Evolutionary conservation across 2,797 vertebrate species (phyloP), one percentile per base, ranked within the genome.

Genomic region (Iguana delicatissima): DNA sequence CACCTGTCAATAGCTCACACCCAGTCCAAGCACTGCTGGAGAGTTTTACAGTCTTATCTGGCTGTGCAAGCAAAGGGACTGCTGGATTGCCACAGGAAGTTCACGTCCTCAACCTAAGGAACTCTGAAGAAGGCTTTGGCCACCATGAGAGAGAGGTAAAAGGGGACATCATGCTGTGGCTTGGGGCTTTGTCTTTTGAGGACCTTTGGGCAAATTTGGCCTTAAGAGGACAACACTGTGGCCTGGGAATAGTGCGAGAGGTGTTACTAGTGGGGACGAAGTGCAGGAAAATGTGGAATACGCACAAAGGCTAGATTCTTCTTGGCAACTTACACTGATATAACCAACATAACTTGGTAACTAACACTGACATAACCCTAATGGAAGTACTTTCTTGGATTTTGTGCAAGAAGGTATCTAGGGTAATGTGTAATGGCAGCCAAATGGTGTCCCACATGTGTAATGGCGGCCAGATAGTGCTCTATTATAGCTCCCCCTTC

Each of bases 1-100:
- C 96, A 0, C 98, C 98, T 0, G 98, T 99, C 64, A 99, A 98
- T 8, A 94, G 89, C 64, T 98, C 98, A 0, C 98, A 99, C 92
- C 99, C 99, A 0, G 98, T 99, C 92, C 99, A 98, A 95, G 99
- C 99, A 83, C 91, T 98, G 86, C 35, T 98, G 94, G 98, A 98
- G 96, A 99, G 98, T 95, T 99, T 98, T 96, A 98, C 98, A 0
- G 98, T 97, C 86, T 92, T 99, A 91, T 99, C 99, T 0, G 99
- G 99, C 94, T 99, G 99, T 64, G 98, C 99, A n/a, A 99, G 98
- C 96, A 96, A 98, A 80, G 98, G 98, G 95, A 99, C 99, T 0
- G 96, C 93, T 0, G 95, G 94, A 81, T 97, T 98, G 80, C 98
- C 98, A 0, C 98, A 98, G 92, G 99, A 99, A 93, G 98, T 99